A percentile compares a stretch with the other conserved stretches of the same genome.
Conservation (phyloP, 1,140 invertebrate species). For the Drosophila paulistorum region DNA sequence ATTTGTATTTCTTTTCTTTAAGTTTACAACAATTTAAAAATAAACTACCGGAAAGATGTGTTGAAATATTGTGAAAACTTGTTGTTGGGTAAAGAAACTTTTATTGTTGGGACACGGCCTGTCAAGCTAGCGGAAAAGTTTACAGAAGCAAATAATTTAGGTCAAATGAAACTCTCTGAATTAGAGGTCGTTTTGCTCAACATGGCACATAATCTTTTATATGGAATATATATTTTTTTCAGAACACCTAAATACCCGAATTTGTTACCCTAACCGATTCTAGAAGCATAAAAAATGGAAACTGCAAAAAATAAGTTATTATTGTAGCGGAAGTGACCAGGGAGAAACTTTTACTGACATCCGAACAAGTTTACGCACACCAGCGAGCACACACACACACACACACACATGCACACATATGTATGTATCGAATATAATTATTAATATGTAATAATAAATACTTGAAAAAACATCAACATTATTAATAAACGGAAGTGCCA, state of each 20-base stretch:
- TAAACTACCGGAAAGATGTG: too few species aligned
- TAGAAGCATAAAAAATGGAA: constrained; percentile 31
- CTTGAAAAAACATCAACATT: constrained; percentile 40
- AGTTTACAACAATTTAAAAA: too few species aligned
- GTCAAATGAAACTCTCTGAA: too few species aligned
- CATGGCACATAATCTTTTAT: too few species aligned
- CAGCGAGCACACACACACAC: constrained; percentile 17
- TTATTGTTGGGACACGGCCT: too few species aligned
- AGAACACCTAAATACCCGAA: not conserved
- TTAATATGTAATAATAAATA: constrained; percentile 45
- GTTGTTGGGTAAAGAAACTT: too few species aligned
- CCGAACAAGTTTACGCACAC: constrained; percentile 22
- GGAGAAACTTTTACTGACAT: constrained; percentile 45
- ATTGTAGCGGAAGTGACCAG: constrained; percentile 48
- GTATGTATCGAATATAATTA: constrained; percentile 6
- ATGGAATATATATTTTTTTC: too few species aligned
- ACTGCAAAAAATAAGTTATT: constrained; percentile 29
- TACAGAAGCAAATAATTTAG: too few species aligned
- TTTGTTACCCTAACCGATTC: constrained; percentile 1
- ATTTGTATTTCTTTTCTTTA: too few species aligned
- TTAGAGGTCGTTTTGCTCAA: too few species aligned
- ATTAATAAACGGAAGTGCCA: constrained; percentile 59
- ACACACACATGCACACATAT: not conserved
- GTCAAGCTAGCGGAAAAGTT: too few species aligned
- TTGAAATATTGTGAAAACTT: too few species aligned